phyloP scores from a whole-genome alignment of 2,888 invertebrate species.

The Drosophila meridionalis region DNA sequence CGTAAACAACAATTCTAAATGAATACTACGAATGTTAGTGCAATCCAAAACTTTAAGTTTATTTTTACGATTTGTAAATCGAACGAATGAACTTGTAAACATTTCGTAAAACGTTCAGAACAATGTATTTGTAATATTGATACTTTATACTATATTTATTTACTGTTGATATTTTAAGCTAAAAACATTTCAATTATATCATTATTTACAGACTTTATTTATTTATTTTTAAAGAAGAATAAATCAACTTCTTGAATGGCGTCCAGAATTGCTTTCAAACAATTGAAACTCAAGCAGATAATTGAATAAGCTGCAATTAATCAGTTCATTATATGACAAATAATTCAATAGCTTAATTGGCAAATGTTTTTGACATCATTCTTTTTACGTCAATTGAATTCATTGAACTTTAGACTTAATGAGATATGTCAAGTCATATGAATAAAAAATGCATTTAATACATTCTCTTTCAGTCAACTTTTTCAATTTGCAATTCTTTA shows the following conservation, averaged over 20 bases:
- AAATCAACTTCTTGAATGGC: not conserved
- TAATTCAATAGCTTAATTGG: slow-evolving; percentile 1
- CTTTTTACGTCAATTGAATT: not conserved
- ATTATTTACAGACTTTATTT: not conserved
- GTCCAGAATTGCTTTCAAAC: not conserved
- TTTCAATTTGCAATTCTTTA: not conserved
- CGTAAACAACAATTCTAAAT: slow-evolving; percentile 44
- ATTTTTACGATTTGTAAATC: not conserved
- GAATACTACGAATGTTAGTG: slow-evolving; percentile 34
- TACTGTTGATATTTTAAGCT: not conserved
- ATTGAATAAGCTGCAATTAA: not conserved
- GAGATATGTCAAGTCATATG: not conserved
- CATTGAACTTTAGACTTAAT: slow-evolving; percentile 8
- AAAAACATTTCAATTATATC: not conserved
- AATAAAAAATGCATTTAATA: not conserved
- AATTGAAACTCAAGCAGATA: not conserved
- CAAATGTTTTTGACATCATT: not conserved
- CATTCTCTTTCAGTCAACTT: not conserved
- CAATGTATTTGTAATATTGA: not conserved
- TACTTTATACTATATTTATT: not conserved
- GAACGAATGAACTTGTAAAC: not conserved
- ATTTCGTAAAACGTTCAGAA: not conserved
- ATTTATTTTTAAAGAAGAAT: not conserved
- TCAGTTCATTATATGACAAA: not conserved
- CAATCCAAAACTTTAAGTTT: not conserved